Percentiles rank a stretch among this genome's conserved stretches.
Conservation (phyloP, 2,797 vertebrate genomes). For the Moxostoma hubbsi region DNA sequence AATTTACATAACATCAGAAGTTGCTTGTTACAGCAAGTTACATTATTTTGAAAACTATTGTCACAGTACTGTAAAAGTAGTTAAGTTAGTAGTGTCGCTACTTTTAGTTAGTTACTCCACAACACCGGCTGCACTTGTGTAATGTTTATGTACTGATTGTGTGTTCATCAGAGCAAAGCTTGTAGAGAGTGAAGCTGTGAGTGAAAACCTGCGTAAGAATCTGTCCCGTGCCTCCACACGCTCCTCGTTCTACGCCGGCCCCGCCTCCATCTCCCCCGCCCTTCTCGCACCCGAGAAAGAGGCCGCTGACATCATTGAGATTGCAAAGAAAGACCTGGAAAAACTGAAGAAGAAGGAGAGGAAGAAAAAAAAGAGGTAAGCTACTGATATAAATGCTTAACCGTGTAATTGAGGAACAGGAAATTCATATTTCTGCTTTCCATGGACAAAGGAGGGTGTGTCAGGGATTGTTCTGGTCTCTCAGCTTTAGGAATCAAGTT, state of each 20-base stretch:
- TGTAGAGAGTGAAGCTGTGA: slow-evolving; percentile 93
- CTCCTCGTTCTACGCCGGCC: slow-evolving; percentile 81
- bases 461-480: slow-evolving; percentile 48
- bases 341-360: slow-evolving; percentile 94
- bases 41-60: no score
- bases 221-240: slow-evolving; percentile 87
- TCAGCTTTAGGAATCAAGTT: neutral
- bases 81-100: neutral
- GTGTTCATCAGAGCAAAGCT: slow-evolving; percentile 85
- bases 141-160: neutral
- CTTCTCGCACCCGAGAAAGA: slow-evolving; percentile 87
- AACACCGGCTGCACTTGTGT: neutral
- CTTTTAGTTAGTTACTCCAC: neutral
- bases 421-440: slow-evolving; percentile 28
- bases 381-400: slow-evolving; percentile 9
- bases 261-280: slow-evolving; percentile 78
- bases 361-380: slow-evolving; percentile 95
- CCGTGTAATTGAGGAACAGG: neutral
- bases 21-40: no score
- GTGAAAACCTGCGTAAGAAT: slow-evolving; percentile 90
- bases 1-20: no score
- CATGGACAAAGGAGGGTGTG: slow-evolving; percentile 14
- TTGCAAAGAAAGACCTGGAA: slow-evolving; percentile 95
- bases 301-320: slow-evolving; percentile 90
- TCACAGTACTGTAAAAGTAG: neutral